phyloP scores from a whole-genome alignment of 2,113 vertebrate genomes.

The Poeciliopsis retropinna region DNA sequence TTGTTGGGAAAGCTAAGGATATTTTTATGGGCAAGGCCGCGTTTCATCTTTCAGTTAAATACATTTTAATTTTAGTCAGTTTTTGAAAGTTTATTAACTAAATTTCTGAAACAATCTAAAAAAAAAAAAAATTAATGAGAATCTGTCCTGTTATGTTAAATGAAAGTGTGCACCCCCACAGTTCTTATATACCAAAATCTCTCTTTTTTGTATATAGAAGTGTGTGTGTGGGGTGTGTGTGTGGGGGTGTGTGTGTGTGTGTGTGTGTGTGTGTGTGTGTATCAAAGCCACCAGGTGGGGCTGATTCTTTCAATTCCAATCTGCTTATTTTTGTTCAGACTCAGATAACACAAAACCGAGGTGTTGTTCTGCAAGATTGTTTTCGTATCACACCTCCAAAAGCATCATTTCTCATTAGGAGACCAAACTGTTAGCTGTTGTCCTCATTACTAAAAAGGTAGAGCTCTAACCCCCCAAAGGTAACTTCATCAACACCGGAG shows the following conservation, averaged over 20 bases:
- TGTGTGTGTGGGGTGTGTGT: constrained; percentile 16
- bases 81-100: neutral
- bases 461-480: constrained; percentile 72
- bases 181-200: neutral
- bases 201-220: neutral
- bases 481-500: constrained; percentile 79
- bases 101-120: neutral
- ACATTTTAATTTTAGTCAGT: neutral
- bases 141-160: neutral
- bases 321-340: constrained; percentile 23
- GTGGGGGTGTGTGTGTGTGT: constrained; percentile 39
- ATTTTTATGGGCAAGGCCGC: constrained; percentile 21
- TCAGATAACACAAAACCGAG: constrained; percentile 43
- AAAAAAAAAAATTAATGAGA: neutral
- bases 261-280: constrained; percentile 39
- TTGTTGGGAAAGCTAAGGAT: constrained; percentile 13
- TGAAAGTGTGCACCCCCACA: too few species aligned
- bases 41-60: neutral
- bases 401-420: constrained; percentile 77
- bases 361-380: constrained; percentile 38
- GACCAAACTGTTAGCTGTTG: constrained; percentile 76
- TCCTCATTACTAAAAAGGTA: constrained; percentile 83
- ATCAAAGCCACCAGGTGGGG: constrained; percentile 80
- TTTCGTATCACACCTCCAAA: constrained; percentile 66
- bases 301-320: constrained; percentile 64